Evolutionary conservation across 2,888 invertebrate genomes (phyloP), one percentile per base, ranked within the genome.

Genomic region (Erebia ligea): DNA sequence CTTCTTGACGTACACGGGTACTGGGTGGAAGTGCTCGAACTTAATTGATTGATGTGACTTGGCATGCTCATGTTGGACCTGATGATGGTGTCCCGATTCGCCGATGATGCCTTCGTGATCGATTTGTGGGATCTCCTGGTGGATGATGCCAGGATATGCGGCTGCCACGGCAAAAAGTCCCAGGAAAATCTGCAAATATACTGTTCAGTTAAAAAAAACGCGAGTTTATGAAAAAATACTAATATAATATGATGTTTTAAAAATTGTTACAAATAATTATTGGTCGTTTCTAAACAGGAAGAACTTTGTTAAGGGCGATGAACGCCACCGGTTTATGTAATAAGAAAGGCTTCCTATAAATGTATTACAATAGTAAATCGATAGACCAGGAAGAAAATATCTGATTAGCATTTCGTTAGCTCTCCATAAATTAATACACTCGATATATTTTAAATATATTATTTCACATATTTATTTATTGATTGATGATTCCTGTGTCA

Each of bases 11-110:
- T 95, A 95, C 0, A 95, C 95, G 1, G 96, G 96, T 1, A 96
- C 95, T 0, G 96, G 94, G 80, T 96, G 96, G 89, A 94, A 96
- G 81, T 96, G 96, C 82, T 95, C 95, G 76, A 96, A 95, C 79
- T 95, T 95, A 76, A 96, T 94, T 70, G 95, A 95, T 85, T 96
- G 96, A 81, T 96, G 96, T 57, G 95, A 95, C 76, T 95, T 95
- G 45, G 95, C 95, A 79, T 95, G 95, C 76, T 95, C 95, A 77
- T 95, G 95, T 75, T 95, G 94, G 48, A 95, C 90, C 74, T 95
- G 94, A 72, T 95, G 94, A 76, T 95, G 95, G 78, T 94, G 93
- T 72, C 94, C 95, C 6, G 93, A 89, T 70, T 93, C 92, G 21
- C 92, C 91, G 62, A 91, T 90, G 10, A 88, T 79, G 34, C 84